phyloP scores from a whole-genome alignment of 2,888 invertebrate species.

The Pharmacophagus antenor region DNA sequence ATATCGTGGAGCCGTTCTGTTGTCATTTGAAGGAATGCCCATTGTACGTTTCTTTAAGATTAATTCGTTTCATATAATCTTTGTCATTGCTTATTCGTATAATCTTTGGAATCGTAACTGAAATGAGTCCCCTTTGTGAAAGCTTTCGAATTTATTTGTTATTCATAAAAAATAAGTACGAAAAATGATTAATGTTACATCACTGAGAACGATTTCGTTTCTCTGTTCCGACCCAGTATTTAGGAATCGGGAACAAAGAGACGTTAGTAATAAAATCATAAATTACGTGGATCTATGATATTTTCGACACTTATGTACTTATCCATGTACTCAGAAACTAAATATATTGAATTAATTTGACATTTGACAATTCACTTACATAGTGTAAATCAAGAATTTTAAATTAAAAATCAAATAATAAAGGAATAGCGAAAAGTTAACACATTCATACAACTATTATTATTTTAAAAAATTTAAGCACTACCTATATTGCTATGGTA shows the following conservation, averaged over 20 bases:
- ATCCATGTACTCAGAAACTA: too few relatives aligned
- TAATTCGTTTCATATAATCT: slow-evolving; percentile 13
- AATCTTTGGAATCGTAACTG: slow-evolving; percentile 3
- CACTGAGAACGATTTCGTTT: background rate
- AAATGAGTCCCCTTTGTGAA: slow-evolving; percentile 1
- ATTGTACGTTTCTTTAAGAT: slow-evolving; percentile 34
- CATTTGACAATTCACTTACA: too few relatives aligned
- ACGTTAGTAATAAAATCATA: background rate
- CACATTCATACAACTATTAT: too few relatives aligned
- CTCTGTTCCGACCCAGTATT: background rate
- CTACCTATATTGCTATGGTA: too few relatives aligned
- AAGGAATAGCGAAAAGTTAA: too few relatives aligned
- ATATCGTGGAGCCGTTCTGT: slow-evolving; percentile 36
- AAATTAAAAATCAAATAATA: too few relatives aligned
- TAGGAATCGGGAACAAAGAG: background rate
- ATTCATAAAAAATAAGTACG: slow-evolving; percentile 1
- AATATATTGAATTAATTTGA: too few relatives aligned
- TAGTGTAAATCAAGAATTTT: too few relatives aligned
- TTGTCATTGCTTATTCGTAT: slow-evolving; percentile 5
- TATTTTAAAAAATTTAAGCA: too few relatives aligned
- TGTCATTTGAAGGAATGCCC: slow-evolving; percentile 32
- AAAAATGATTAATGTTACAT: slow-evolving; percentile 7
- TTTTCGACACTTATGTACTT: too few relatives aligned
- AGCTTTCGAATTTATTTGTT: slow-evolving; percentile 1
- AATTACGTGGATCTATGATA: too few relatives aligned